phyloP scores from a whole-genome alignment of 2,797 vertebrate genomes.

The Morus bassanus region DNA sequence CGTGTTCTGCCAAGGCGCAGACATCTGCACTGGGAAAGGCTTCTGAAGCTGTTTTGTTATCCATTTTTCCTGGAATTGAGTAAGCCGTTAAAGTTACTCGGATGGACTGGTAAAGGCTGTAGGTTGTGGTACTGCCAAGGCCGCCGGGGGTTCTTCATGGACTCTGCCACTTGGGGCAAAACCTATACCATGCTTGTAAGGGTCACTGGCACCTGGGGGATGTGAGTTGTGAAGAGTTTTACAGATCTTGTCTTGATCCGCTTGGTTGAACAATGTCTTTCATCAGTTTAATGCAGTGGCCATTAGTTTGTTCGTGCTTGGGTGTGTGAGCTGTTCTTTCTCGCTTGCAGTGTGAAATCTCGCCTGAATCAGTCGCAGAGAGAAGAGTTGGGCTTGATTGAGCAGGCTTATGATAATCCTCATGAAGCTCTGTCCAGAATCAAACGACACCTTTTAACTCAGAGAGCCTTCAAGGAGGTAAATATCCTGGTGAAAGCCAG shows the following conservation, averaged over 20 bases:
- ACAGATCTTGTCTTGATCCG: background rate
- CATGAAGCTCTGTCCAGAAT: slow-evolving; percentile 98
- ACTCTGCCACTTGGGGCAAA: background rate
- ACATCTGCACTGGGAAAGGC: background rate
- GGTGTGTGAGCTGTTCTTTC: background rate
- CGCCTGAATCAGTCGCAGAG: slow-evolving; percentile 98
- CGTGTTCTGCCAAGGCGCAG: background rate
- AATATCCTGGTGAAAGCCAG: background rate
- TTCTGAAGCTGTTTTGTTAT: background rate
- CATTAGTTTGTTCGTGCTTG: background rate
- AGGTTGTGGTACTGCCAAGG: background rate
- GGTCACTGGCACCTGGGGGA: background rate
- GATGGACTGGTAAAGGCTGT: background rate
- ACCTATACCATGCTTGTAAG: fast-evolving
- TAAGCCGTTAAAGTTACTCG: background rate
- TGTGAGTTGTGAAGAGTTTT: background rate
- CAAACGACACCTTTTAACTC: slow-evolving; percentile 98
- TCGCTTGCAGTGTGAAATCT: slow-evolving; percentile 89
- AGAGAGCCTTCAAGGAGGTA: slow-evolving; percentile 99
- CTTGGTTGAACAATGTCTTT: background rate
- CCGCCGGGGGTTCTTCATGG: background rate
- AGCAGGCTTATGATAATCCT: slow-evolving; percentile 99
- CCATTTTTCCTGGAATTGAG: background rate
- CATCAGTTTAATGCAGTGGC: background rate
- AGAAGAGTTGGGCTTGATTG: slow-evolving; percentile 95